phyloP scores from a whole-genome alignment of 2,888 invertebrate species.

The Leucophora obtusa region DNA sequence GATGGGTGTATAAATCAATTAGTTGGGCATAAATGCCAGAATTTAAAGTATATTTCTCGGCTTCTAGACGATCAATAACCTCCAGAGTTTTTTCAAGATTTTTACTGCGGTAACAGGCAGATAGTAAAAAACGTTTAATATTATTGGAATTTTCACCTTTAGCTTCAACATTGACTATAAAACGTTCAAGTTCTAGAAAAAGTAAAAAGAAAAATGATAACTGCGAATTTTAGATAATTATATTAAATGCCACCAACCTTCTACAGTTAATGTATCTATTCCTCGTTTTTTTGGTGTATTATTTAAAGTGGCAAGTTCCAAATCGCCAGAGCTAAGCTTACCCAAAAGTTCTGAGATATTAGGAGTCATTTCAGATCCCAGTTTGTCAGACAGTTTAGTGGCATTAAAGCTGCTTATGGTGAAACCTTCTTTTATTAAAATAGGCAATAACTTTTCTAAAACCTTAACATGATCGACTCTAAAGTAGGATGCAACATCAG shows the following conservation, averaged over 20 bases:
- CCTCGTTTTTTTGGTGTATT: constrained; percentile 72
- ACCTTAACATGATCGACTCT: constrained; percentile 78
- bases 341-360: constrained; percentile 82
- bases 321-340: constrained; percentile 83
- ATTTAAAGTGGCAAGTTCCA: constrained; percentile 79
- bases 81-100: constrained; percentile 82
- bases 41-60: constrained; percentile 81
- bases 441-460: constrained; percentile 80
- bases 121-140: constrained; percentile 82
- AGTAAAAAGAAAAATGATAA: constrained; percentile 1
- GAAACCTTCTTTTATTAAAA: constrained; percentile 83
- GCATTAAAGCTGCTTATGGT: constrained; percentile 83
- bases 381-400: constrained; percentile 82
- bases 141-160: constrained; percentile 82
- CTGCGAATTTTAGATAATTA: no score
- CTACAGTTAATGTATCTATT: constrained; percentile 75
- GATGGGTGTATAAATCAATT: constrained; percentile 83
- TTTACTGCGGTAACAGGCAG: constrained; percentile 82
- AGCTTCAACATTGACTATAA: constrained; percentile 80
- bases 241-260: constrained; percentile 67
- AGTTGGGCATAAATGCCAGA: constrained; percentile 82
- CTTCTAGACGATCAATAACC: constrained; percentile 81
- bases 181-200: constrained; percentile 80
- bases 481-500: constrained; percentile 79
- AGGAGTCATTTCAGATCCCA: constrained; percentile 84